Percentiles rank a stretch among this genome's conserved stretches.
phyloP scores from a whole-genome alignment of 1,140 invertebrate genomes.

The Drosophila punjabiensis region DNA sequence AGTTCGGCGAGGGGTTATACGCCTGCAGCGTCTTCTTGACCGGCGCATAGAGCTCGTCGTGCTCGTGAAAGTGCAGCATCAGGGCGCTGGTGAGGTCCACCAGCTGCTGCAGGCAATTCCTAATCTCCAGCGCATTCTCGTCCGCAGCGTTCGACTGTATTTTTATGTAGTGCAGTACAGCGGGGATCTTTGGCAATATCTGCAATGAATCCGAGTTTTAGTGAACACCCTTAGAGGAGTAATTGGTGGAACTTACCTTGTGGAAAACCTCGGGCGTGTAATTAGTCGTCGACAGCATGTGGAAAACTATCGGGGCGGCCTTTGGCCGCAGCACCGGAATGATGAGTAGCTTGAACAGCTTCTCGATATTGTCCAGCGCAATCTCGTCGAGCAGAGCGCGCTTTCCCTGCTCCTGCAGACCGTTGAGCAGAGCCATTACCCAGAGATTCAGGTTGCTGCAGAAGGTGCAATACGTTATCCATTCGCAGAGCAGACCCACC shows the following conservation, averaged over 20 bases:
- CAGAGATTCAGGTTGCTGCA: slow-evolving; percentile 86
- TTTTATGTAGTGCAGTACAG: slow-evolving; percentile 75
- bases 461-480: slow-evolving; percentile 86
- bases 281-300: slow-evolving; percentile 86
- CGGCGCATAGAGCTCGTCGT: slow-evolving; percentile 82
- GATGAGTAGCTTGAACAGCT: slow-evolving; percentile 84
- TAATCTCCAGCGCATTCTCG: slow-evolving; percentile 85
- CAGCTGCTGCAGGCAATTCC: slow-evolving; percentile 85
- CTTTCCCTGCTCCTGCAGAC: slow-evolving; percentile 86
- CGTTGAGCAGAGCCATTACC: slow-evolving; percentile 86
- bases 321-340: slow-evolving; percentile 85
- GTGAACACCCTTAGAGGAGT: fast-evolving
- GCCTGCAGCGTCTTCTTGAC: slow-evolving; percentile 61
- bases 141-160: slow-evolving; percentile 54
- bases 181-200: slow-evolving; percentile 80
- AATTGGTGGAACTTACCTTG: slow-evolving; percentile 63
- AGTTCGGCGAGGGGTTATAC: slow-evolving; percentile 65
- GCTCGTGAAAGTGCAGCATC: slow-evolving; percentile 86
- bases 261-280: slow-evolving; percentile 85
- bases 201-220: slow-evolving; percentile 12
- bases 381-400: slow-evolving; percentile 86
- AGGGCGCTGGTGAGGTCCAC: slow-evolving; percentile 86
- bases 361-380: slow-evolving; percentile 86
- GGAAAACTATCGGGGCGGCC: slow-evolving; percentile 86
- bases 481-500: slow-evolving; percentile 86